phyloP scores from a whole-genome alignment of 1,140 invertebrate genomes.

The Drosophila mojavensis region DNA sequence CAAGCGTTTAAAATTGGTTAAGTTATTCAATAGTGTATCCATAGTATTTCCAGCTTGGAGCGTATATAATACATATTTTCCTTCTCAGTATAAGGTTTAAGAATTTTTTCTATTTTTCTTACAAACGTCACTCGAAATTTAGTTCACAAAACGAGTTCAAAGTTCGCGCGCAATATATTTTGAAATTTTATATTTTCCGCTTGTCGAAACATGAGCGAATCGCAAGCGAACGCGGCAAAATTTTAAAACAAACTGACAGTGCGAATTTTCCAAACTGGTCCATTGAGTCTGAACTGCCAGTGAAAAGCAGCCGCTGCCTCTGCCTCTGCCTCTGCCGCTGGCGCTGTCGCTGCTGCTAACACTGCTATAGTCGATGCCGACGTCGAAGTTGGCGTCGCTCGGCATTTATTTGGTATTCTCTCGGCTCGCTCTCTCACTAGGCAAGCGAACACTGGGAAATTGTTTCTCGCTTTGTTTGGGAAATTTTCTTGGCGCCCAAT shows the following conservation, averaged over 20 bases:
- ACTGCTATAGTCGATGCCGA: slow-evolving; percentile 15
- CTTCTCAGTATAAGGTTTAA: no score
- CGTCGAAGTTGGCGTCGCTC: slow-evolving; percentile 15
- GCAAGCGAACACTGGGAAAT: slow-evolving; percentile 64
- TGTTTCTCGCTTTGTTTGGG: slow-evolving; percentile 65
- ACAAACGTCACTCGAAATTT: neutral
- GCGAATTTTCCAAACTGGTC: slow-evolving; percentile 81
- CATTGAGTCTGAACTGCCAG: slow-evolving; percentile 66
- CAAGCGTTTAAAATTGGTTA: slow-evolving; percentile 28
- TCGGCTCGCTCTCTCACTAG: slow-evolving; percentile 45
- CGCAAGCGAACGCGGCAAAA: slow-evolving; percentile 63
- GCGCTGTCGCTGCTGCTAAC: neutral
- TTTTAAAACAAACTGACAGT: slow-evolving; percentile 82
- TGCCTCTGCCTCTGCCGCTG: slow-evolving; percentile 29
- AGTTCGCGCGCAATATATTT: slow-evolving; percentile 16
- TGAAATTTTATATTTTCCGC: slow-evolving; percentile 4
- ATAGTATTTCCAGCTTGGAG: neutral
- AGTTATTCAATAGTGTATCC: slow-evolving; percentile 24
- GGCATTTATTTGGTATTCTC: slow-evolving; percentile 17
- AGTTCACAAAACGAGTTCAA: neutral
- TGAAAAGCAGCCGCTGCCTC: slow-evolving; percentile 56
- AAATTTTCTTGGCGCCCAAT: slow-evolving; percentile 54
- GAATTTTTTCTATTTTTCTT: slow-evolving; percentile 2
- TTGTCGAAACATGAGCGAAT: neutral
- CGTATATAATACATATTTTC: no score